Base-by-base conservation (phyloP, 1,140 invertebrate species). In the Vanessa atalanta region DNA sequence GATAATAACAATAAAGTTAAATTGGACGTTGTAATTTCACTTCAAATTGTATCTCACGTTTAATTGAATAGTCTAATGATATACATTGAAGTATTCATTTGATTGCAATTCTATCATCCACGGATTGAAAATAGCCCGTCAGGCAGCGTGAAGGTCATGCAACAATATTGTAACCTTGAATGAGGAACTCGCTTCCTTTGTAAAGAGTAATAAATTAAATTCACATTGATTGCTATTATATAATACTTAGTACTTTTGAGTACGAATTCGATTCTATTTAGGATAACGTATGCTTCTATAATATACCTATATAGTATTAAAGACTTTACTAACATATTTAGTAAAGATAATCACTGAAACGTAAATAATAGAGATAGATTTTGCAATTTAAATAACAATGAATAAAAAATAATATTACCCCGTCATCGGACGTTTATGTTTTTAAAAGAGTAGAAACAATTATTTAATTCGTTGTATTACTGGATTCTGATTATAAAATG, bases 101-200 rank as follows among this genome's bases (percentile, higher is more conserved):
- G 47, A 70, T 70, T 48, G 57, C 20, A 14, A 61, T 60, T 73
- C 16, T 31, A 66, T 47, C 20, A 53, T 71, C 51, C 26, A 53
- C 53, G 72, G 73, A 77, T 75, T 63, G 74, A 75, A 70, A 72
- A 75, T 69, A 72, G 64, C 65, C 75, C 79, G 73, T 70, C 74
- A 74, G 55, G 63, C 65, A 73, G 50, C 73, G 67, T 75, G 76
- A 84, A 86, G 83, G 83, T 84, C 79, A 79, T 76, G 47, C 51
- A 73, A 84, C 73, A 81, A 82, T 78, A 78, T 74, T 15, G 3
- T 75, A 77, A 70, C 83, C 83, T 86, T 84, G 81, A 78, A 76
- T 79, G 60, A 48, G 55, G 65, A 71, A 79, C 71, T 69, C 79
- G 76, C 80, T 76, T 85, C 74, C 77, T 78, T 71, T 73, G 63